These are phyloP conservation scores for Molanna angustata DNA, from an alignment of 2,888 invertebrate species.

Conservation along the genomic window DNA sequence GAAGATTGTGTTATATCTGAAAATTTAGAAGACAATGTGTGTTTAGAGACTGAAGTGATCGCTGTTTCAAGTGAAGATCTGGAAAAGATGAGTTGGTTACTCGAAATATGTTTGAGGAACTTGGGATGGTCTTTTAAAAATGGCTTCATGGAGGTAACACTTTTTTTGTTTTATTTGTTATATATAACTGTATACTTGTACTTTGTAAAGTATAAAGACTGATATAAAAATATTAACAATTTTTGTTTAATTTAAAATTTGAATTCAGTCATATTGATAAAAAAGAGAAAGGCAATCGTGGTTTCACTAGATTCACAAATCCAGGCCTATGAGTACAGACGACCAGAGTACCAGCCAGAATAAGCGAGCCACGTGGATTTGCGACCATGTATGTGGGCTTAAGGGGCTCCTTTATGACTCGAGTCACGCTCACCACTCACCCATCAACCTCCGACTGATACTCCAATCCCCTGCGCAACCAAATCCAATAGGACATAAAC, in stretches of 20 bases:
- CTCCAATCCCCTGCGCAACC: no score
- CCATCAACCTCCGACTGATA: no score
- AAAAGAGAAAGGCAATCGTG: no score
- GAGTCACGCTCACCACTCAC: no score
- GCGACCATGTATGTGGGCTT: no score
- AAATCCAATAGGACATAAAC: no score
- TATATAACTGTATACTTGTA: background rate
- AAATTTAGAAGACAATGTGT: conserved; percentile 42
- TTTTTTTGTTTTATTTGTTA: background rate
- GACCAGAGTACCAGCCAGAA: no score
- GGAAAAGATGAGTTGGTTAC: conserved; percentile 51
- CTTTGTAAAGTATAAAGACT: background rate
- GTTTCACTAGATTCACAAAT: no score
- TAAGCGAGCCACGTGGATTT: no score
- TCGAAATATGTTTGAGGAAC: conserved; percentile 61
- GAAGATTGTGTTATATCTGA: conserved; percentile 48
- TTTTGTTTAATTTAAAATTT: background rate
- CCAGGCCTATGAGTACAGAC: no score
- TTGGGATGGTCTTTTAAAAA: conserved; percentile 47
- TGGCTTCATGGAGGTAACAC: conserved; percentile 19
- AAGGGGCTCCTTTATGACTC: no score
- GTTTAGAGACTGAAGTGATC: conserved; percentile 11
- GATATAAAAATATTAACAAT: background rate
- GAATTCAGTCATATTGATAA: background rate
- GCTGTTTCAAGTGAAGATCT: conserved; percentile 17